Conservation (phyloP, 2,888 invertebrate genomes). For the Ophioninae sp. region DNA sequence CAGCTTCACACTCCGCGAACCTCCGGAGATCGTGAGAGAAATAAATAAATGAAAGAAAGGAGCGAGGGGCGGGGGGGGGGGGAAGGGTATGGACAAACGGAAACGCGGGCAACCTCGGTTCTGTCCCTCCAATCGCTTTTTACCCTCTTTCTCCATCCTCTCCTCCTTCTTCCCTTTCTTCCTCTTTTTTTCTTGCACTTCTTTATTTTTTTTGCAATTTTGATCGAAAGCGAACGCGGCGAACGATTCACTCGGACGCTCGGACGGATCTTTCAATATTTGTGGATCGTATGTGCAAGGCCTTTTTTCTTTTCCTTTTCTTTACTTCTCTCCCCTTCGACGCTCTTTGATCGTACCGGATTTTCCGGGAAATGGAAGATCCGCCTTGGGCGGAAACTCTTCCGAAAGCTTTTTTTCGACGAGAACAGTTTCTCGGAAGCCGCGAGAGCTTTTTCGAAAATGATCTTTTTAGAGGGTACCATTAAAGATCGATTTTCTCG, state of each 20-base stretch:
- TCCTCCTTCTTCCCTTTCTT: not conserved
- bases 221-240: conserved; percentile 3
- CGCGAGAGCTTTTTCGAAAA: not conserved
- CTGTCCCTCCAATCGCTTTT: not conserved
- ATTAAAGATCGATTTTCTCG: no score
- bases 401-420: not conserved
- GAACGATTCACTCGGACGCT: not conserved
- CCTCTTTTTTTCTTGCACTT: not conserved
- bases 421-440: not conserved
- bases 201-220: not conserved
- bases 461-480: no score
- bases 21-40: conserved; percentile 40
- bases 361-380: not conserved
- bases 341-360: not conserved
- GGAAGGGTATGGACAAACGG: conserved; percentile 5
- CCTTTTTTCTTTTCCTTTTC: not conserved
- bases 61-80: not conserved
- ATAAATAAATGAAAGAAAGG: conserved; percentile 37
- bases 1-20: conserved; percentile 34
- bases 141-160: not conserved
- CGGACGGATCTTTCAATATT: conserved; percentile 11
- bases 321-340: not conserved
- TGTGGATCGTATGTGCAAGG: not conserved
- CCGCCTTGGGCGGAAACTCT: not conserved
- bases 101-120: conserved; percentile 19